Conservation (phyloP, 1,140 invertebrate genomes). For the Nautilus pompilius region DNA sequence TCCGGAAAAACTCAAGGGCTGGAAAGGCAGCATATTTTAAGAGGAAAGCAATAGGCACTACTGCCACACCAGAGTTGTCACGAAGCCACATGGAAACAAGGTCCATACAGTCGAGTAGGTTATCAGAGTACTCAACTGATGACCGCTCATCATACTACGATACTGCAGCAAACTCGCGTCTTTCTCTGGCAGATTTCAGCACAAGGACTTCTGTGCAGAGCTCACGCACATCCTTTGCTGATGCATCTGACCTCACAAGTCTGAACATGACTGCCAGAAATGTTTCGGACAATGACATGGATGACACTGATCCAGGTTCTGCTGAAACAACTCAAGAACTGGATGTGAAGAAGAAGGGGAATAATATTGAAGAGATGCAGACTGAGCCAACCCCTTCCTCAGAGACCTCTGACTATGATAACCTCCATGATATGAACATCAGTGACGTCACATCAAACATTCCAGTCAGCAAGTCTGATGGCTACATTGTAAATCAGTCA, state of each 20-base stretch:
- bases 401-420: constrained; percentile 45
- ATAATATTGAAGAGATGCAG: constrained; percentile 3
- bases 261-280: constrained; percentile 5
- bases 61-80: constrained; percentile 24
- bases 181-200: constrained; percentile 37
- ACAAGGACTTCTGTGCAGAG: constrained; percentile 38
- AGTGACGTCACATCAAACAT: constrained; percentile 11
- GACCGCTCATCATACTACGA: constrained; percentile 46
- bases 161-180: constrained; percentile 42
- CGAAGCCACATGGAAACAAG: constrained; percentile 30
- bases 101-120: constrained; percentile 42
- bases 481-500: constrained; percentile 14
- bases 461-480: constrained; percentile 42
- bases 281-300: background rate
- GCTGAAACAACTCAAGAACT: background rate
- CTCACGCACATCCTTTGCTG: constrained; percentile 46
- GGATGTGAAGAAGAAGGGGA: constrained; percentile 11
- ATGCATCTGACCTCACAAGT: constrained; percentile 37
- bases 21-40: constrained; percentile 35
- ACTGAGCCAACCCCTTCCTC: constrained; percentile 29
- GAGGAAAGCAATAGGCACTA: constrained; percentile 14
- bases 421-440: constrained; percentile 23
- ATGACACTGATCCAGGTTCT: constrained; percentile 12
- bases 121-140: constrained; percentile 43
- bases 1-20: constrained; percentile 30